Evolutionary conservation across 2,797 vertebrate genomes (phyloP), one percentile per base, ranked within the genome.

Genomic region (Arnoldichthys spilopterus): DNA sequence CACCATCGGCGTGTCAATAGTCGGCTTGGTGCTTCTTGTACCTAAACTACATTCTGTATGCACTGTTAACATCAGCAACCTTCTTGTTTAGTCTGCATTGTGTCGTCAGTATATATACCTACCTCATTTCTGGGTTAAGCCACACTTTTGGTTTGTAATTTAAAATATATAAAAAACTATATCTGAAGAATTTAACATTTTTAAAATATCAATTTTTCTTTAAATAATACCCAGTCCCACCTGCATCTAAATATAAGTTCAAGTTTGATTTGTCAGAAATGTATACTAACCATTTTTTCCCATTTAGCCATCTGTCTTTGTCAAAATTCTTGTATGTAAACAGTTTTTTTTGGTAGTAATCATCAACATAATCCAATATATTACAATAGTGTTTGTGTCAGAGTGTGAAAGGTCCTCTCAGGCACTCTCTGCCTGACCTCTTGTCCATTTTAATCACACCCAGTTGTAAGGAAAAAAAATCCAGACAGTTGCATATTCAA

Each of bases 291-390:
- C 71, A 72, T 69, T 83, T 76, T 72, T 15, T n/a, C n/a, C n/a
- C 43, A 67, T 74, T 72, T 2, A 15, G 15, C 43, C 40, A 70
- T 40, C 43, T 72, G 51, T 3, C 43, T 71, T 18, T 49, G 53
- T 61, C 24, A 61, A 82, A 64, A 49, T 20, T 51, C 80, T 59
- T 40, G 51, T 71, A 51, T 62, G 59, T 62, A 62, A 62, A 62
- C 59, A 62, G 16, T 78, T 80, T 85, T n/a, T n/a, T 80, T 67
- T 51, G 63, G 76, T 74, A 63, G n/a, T 80, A 72, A 81, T 62
- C 51, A 45, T 77, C 47, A 8, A 20, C 18, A n/a, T 9, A 15
- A 73, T 37, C 51, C 54, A 56, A 76, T 80, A 66, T 53, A 20
- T 70, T 62, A 34, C 20, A 4, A 63, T 82, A 84, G 73, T 79